Evolutionary conservation across 2,797 vertebrate species (phyloP), one percentile per base, ranked within the genome.

Genomic region (Pteropus rufus): DNA sequence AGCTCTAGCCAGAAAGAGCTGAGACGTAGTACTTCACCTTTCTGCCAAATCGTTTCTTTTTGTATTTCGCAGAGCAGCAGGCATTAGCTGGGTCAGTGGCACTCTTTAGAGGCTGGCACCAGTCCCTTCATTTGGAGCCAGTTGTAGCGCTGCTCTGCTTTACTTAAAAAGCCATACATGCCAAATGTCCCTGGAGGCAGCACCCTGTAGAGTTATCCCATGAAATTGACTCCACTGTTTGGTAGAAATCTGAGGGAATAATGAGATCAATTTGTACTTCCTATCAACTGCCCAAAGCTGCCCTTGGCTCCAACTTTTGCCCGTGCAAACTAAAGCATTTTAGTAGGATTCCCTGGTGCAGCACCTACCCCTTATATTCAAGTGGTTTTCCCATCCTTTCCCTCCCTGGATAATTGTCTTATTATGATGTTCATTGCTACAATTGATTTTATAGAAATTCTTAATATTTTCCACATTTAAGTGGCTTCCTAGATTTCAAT

Each of bases 21-120:
- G 79, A 91, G 73, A 76, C 77, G 84, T 0, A 84, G 92, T 29
- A 41, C 24, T 89, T 97, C 85, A 95, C 82, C 94, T 97, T 93
- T 83, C 90, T 95, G 97, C 97, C 97, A 97, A 96, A 91, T 58
- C 1, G 3, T 69, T 95, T 90, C 44, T 91, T 91, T 89, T 70
- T 92, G 88, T 85, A 67, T 95, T 94, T 95, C 85, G 95, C 95
- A 93, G 79, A 92, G 79, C 85, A 94, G 88, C 85, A 95, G 96
- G 65, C 85, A 86, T 96, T 97, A 97, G 97, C 88, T 93, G 94
- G 97, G 96, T 97, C 96, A 94, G 77, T 90, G 82, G 94, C 54
- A 87, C 85, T 97, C 85, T 95, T 89, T 76, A 79, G 52, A 83
- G 64, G 64, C 39, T 97, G 97, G 97, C 97, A 91, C 8, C 18